Conservation (phyloP, 2,797 vertebrate genomes). For the Aselliscus stoliczkanus region DNA sequence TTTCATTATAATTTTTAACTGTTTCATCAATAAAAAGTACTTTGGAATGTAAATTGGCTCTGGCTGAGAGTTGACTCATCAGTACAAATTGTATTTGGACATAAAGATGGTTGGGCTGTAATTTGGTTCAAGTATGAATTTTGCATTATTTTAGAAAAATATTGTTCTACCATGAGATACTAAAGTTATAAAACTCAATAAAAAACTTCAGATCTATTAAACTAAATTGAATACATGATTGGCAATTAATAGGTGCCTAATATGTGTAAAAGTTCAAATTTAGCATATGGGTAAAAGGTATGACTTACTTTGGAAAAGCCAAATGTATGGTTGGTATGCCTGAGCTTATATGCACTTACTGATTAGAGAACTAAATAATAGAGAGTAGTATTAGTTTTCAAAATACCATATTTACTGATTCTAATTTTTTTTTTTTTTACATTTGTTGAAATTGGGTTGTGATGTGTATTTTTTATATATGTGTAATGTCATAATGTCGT, state of each 20-base stretch:
- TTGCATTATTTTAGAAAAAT: constrained; percentile 20
- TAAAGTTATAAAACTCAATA: not conserved
- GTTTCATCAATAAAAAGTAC: constrained; percentile 7
- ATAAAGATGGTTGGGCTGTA: not conserved
- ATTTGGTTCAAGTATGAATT: constrained; percentile 25
- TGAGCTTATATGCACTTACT: not conserved
- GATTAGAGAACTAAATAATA: not conserved
- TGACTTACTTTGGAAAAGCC: not conserved
- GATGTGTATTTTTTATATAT: fast-evolving
- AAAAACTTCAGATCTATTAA: not conserved
- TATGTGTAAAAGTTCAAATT: not conserved
- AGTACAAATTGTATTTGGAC: constrained; percentile 25
- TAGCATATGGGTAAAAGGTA: not conserved
- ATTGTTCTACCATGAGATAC: not conserved
- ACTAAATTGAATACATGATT: not conserved
- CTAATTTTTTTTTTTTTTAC: not conserved
- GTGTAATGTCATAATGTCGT: not conserved
- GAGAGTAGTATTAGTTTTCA: not conserved
- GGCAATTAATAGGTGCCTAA: not conserved
- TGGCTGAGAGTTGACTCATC: not conserved
- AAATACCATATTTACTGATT: not conserved
- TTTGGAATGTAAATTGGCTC: constrained; percentile 26
- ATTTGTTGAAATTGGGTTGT: not conserved
- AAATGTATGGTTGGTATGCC: not conserved
- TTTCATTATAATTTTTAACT: constrained; percentile 18